These are phyloP conservation scores for Kradibia gibbosae DNA, from an alignment of 1,140 invertebrate genomes.

Conservation along the genomic window DNA sequence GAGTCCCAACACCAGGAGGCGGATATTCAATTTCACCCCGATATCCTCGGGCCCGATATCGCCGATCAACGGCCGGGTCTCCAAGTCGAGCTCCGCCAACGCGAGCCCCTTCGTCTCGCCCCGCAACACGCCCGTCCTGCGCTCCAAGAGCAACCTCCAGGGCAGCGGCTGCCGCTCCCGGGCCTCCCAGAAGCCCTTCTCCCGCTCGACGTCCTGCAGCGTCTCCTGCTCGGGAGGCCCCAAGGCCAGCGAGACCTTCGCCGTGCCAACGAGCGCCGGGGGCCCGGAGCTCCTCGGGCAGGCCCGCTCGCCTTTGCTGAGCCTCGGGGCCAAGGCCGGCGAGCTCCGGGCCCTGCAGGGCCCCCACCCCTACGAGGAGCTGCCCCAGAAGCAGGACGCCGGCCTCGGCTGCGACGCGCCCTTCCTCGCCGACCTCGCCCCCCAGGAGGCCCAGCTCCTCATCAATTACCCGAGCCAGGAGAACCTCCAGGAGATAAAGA, in stretches of 20 bases:
- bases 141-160: constrained; percentile 70
- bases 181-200: constrained; percentile 59
- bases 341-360: constrained; percentile 51
- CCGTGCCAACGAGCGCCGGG: constrained; percentile 67
- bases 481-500: constrained; percentile 68
- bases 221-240: constrained; percentile 61
- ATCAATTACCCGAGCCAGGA: constrained; percentile 71
- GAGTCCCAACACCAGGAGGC: constrained; percentile 78
- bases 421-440: constrained; percentile 61
- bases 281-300: constrained; percentile 59
- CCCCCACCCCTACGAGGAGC: neutral
- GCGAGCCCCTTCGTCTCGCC: constrained; percentile 90
- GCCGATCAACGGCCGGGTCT: constrained; percentile 72
- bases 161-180: constrained; percentile 60
- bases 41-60: constrained; percentile 83
- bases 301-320: constrained; percentile 52
- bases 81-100: constrained; percentile 74
- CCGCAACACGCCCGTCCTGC: constrained; percentile 81
- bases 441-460: constrained; percentile 67
- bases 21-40: constrained; percentile 87
- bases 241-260: constrained; percentile 63
- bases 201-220: constrained; percentile 67
- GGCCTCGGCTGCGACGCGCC: constrained; percentile 52
- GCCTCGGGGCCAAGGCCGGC: constrained; percentile 53
- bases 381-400: constrained; percentile 51